A percentile compares a stretch with the other conserved stretches of the same genome.
phyloP scores from a whole-genome alignment of 2,888 invertebrate genomes.

The Alloscopus bannaensis region DNA sequence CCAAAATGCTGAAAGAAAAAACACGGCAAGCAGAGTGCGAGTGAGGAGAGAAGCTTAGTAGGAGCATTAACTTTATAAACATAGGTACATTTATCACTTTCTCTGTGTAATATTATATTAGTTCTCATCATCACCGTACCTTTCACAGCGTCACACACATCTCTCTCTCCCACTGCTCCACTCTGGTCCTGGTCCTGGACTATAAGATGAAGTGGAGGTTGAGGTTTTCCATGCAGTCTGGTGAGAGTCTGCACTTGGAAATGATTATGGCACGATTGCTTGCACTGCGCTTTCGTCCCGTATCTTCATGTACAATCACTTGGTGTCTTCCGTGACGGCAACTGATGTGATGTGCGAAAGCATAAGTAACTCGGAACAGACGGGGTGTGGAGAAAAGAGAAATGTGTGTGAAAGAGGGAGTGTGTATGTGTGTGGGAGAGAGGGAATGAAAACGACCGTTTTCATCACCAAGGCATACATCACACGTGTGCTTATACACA shows the following conservation, averaged over 20 bases:
- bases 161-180: too few relatives aligned
- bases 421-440: not conserved
- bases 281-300: not conserved
- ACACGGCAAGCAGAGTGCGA: not conserved
- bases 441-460: not conserved
- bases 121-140: constrained; percentile 23
- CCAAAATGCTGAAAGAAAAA: constrained; percentile 22
- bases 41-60: too few relatives aligned
- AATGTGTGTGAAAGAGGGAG: too few relatives aligned
- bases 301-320: too few relatives aligned
- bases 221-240: constrained; percentile 7
- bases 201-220: not conserved
- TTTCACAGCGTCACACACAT: too few relatives aligned
- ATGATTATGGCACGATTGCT: not conserved
- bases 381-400: too few relatives aligned
- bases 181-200: too few relatives aligned
- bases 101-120: constrained; percentile 14
- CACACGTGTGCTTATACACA: not conserved
- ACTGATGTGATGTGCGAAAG: too few relatives aligned
- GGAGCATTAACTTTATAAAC: not conserved
- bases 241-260: constrained; percentile 2
- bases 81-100: constrained; percentile 9
- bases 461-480: not conserved
- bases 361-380: not conserved
- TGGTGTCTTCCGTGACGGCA: too few relatives aligned